Conservation (phyloP, 2,797 vertebrate genomes). For the Xyrichtys novacula region DNA sequence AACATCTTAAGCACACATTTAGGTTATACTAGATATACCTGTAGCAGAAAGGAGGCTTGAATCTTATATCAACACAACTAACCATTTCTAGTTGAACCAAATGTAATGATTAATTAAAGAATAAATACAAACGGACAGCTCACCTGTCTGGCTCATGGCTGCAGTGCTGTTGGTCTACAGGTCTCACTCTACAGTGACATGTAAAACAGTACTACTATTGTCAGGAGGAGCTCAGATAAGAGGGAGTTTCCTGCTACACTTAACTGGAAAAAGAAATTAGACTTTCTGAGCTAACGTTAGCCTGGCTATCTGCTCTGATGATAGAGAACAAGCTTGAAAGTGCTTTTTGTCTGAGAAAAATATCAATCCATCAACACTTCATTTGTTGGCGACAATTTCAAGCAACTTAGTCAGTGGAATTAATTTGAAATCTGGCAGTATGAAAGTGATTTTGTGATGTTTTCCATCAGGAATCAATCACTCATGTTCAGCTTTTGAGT, state of each 20-base stretch:
- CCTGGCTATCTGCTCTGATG: neutral
- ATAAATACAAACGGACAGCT: conserved; percentile 38
- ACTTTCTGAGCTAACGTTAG: neutral
- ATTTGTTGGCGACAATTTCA: neutral
- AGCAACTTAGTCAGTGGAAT: neutral
- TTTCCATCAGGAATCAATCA: neutral
- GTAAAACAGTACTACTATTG: conserved; percentile 54
- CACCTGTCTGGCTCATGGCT: conserved; percentile 81
- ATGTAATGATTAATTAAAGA: conserved; percentile 10
- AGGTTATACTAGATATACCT: neutral
- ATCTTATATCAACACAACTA: conserved; percentile 9
- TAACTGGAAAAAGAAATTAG: conserved; percentile 41
- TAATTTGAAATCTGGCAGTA: neutral
- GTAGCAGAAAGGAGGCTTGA: neutral
- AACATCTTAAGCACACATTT: too few species aligned
- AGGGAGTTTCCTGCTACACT: conserved; percentile 66
- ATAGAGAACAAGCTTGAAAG: conserved; percentile 3
- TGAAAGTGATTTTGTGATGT: conserved; percentile 8
- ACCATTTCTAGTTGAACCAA: conserved; percentile 9
- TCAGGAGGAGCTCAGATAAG: conserved; percentile 64
- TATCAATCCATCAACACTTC: neutral
- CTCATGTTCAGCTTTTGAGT: neutral
- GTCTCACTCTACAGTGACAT: conserved; percentile 40
- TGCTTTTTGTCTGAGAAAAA: neutral
- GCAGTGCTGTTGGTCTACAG: conserved; percentile 39